Base-by-base conservation (phyloP, 2,888 invertebrate genomes). In the Hemithea aestivaria region DNA sequence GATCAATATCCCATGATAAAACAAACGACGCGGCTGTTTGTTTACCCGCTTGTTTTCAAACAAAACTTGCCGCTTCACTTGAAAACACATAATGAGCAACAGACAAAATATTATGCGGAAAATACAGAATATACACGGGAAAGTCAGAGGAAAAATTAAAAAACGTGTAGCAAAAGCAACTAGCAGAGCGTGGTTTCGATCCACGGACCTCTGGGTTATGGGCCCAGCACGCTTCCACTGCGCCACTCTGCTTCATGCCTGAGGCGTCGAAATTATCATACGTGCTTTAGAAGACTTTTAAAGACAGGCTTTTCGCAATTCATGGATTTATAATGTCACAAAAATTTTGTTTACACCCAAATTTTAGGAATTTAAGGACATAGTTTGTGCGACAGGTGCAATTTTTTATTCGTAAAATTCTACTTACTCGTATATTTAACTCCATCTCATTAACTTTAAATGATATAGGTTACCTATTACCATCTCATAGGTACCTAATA, bases 131-230 rank as follows among this genome's bases (percentile, higher is more conserved):
- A 22, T 16, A 10, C 32, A 38, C 27, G 27, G 8, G 31, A 10
- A 7, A 39, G 55, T 41, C 40, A 55, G 22, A 1, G 21, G 35
- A 35, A 44, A 9, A 31, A 32, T 7, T 12, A 37, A 37, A 47
- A 10, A 29, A 7, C 4, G 20, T 5, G 23, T 20, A n/a, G 32
- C 49, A 68, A 64, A 68, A 60, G 55, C 20, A 24, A 27, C 3
- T 90, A 90, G 90, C 90, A 91, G 91, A 91, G 91, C 92, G 91
- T 92, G 92, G 92, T 92, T 92, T 93, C 92, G 92, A 92, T 92
- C 92, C 92, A 93, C 93, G 93, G 93, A 93, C 92, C 93, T 94
- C 93, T 94, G 93, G 91, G 92, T 92, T 92, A 92, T 92, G 91
- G 91, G 92, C 91, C 91, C 91, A 91, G 91, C 92, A 92, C 91